A percentile compares a stretch with the other conserved stretches of the same genome.
Conservation (phyloP, 1,140 invertebrate species). For the Caerostris extrusa region DNA sequence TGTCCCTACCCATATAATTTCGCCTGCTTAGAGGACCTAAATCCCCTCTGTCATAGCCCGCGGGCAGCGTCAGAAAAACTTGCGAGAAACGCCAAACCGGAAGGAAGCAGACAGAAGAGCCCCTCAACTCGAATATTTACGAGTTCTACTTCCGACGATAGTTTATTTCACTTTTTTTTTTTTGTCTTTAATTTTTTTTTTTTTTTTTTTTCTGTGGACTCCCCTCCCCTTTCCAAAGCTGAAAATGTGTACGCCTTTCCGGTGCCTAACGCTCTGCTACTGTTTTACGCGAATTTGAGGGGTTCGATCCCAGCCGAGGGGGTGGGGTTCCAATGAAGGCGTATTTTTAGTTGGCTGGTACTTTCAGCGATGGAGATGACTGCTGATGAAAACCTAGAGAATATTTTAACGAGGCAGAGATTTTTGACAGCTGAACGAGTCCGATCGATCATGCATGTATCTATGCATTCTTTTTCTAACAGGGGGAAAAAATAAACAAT, state of each 20-base stretch:
- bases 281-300: slow-evolving; percentile 1
- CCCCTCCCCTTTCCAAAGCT: neutral
- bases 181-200: neutral
- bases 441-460: neutral
- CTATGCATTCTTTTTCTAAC: neutral
- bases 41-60: neutral
- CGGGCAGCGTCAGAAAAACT: slow-evolving; percentile 34
- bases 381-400: neutral
- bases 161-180: slow-evolving; percentile 7
- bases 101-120: slow-evolving; percentile 43
- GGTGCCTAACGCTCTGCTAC: slow-evolving; percentile 42
- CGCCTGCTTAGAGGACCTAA: neutral
- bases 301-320: neutral
- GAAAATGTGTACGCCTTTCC: slow-evolving; percentile 52
- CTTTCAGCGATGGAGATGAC: neutral
- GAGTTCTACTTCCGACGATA: slow-evolving; percentile 40
- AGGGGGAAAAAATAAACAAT: no score
- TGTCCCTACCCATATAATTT: neutral
- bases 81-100: slow-evolving; percentile 25
- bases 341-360: slow-evolving; percentile 19
- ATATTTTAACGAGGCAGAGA: neutral
- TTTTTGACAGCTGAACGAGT: neutral
- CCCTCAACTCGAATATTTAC: slow-evolving; percentile 56
- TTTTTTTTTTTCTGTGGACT: neutral
- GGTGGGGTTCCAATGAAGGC: neutral